Evolutionary conservation across 2,113 vertebrate species (phyloP), one percentile per base, ranked within the genome.

Genomic region (Puffinus mauretanicus): DNA sequence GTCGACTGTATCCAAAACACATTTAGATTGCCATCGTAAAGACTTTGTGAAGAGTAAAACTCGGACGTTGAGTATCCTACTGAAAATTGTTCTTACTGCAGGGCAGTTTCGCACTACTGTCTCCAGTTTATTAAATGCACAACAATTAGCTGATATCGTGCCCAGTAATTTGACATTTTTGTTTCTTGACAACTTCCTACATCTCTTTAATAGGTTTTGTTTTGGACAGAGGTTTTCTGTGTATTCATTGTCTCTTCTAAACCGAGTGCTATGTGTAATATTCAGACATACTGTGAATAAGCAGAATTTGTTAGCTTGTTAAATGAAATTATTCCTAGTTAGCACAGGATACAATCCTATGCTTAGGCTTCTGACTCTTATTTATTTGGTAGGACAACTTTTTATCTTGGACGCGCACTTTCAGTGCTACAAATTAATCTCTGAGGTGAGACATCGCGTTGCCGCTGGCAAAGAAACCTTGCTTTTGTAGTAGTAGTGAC

Each of bases 401-500:
- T 71, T 47, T 71, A 7, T 49, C 85, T 77, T 62, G 90, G 60
- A 27, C 30, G 0, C 29, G 15, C 8, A 3, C 40, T 83, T 86
- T 46, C 36, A 52, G 54, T 10, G 61, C 70, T 64, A 47, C 76
- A 46, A 29, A 78, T 88, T 66, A 71, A 86, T 88, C 70, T 83
- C 19, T 9, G 82, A 93, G 94, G 78, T 76, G 81, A 94, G 88
- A 57, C 76, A 34, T 52, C 1, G 51, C 5, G 0, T 72, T 83
- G 73, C 94, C 3, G 20, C 70, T 88, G 82, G 82, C 91, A 66
- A 47, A 73, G 52, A 69, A 90, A 87, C 84, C 91, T 94, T 71
- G 84, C 86, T 91, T 96, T 97, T 97, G 91, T 96, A 90, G 96
- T 96, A 95, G 95, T 90, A 94, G 95, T 96, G 86, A 94, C 93